phyloP scores from a whole-genome alignment of 2,888 invertebrate species.

The Volucella inflata region DNA sequence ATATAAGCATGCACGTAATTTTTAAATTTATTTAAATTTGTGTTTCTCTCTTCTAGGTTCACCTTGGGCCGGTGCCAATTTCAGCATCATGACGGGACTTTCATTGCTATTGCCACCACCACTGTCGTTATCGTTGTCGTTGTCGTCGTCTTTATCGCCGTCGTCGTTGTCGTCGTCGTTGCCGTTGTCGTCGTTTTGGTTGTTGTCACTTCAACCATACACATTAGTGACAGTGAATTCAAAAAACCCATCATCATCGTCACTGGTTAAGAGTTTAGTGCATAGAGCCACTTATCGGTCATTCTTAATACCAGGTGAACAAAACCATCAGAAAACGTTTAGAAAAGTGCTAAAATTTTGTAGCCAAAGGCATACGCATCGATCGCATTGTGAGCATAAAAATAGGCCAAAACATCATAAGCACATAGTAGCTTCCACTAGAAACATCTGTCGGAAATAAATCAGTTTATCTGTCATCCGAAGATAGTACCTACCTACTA shows the following conservation, averaged over 20 bases:
- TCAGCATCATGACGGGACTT: slow-evolving; percentile 75
- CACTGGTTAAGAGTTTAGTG: slow-evolving; percentile 36
- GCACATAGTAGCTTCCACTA: slow-evolving; percentile 23
- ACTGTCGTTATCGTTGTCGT: slow-evolving; percentile 62
- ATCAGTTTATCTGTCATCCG: slow-evolving; percentile 48
- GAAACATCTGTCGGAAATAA: slow-evolving; percentile 70
- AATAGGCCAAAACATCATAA: slow-evolving; percentile 33
- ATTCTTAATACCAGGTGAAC: slow-evolving; percentile 53
- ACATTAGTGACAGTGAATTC: slow-evolving; percentile 69
- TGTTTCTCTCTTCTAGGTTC: slow-evolving; percentile 64
- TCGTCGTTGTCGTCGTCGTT: slow-evolving; percentile 59
- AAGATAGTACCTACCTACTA: background rate
- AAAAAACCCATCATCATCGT: slow-evolving; percentile 67
- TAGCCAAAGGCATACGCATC: slow-evolving; percentile 13
- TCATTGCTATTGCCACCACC: slow-evolving; percentile 73
- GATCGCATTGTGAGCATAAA: slow-evolving; percentile 56
- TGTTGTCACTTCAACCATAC: slow-evolving; percentile 66
- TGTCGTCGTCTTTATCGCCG: slow-evolving; percentile 64
- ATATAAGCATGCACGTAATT: slow-evolving; percentile 26
- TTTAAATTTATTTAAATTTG: slow-evolving; percentile 41
- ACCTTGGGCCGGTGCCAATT: slow-evolving; percentile 74
- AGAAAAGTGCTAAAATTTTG: slow-evolving; percentile 41
- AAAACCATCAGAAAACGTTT: slow-evolving; percentile 39
- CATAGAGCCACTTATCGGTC: slow-evolving; percentile 53
- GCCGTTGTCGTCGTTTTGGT: slow-evolving; percentile 63